These are phyloP conservation scores for Drosophila lacteicornis DNA, from an alignment of 1,140 invertebrate species.

Conservation along the genomic window DNA sequence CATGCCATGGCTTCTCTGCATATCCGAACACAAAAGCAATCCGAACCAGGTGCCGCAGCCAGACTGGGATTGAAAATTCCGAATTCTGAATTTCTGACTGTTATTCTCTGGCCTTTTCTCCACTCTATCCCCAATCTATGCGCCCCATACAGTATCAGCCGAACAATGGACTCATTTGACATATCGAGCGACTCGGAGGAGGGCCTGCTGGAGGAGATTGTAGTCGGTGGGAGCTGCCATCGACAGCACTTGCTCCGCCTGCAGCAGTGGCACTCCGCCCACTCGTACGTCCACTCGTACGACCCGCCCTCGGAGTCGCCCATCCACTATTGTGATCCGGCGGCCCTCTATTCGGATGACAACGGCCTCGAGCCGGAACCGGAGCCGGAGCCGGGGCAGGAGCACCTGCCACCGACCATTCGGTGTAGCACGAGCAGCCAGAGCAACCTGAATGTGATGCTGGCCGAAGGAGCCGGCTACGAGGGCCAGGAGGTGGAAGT, in stretches of 20 bases:
- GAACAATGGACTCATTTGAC: constrained; percentile 85
- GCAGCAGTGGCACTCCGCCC: constrained; percentile 66
- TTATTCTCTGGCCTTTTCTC: constrained; percentile 43
- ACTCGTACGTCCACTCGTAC: constrained; percentile 44
- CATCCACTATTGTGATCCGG: constrained; percentile 80
- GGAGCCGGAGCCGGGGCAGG: constrained; percentile 26
- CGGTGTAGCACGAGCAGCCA: constrained; percentile 78
- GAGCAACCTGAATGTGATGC: constrained; percentile 74
- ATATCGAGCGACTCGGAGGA: constrained; percentile 85
- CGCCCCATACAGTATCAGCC: constrained; percentile 64
- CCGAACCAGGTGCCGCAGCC: constrained; percentile 35
- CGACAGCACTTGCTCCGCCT: constrained; percentile 64
- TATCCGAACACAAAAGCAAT: constrained; percentile 42
- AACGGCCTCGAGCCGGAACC: constrained; percentile 47
- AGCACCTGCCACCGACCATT: constrained; percentile 60
- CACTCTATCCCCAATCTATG: not conserved
- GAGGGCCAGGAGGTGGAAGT: constrained; percentile 26
- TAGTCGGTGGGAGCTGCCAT: constrained; percentile 70
- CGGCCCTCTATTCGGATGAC: constrained; percentile 72
- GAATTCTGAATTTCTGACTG: constrained; percentile 39
- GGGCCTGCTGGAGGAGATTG: constrained; percentile 82
- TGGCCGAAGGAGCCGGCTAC: constrained; percentile 36
- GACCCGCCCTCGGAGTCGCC: constrained; percentile 69
- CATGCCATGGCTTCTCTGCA: constrained; percentile 53
- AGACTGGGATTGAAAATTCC: constrained; percentile 17